phyloP scores from a whole-genome alignment of 2,888 invertebrate genomes.

The Tenthredo livida region DNA sequence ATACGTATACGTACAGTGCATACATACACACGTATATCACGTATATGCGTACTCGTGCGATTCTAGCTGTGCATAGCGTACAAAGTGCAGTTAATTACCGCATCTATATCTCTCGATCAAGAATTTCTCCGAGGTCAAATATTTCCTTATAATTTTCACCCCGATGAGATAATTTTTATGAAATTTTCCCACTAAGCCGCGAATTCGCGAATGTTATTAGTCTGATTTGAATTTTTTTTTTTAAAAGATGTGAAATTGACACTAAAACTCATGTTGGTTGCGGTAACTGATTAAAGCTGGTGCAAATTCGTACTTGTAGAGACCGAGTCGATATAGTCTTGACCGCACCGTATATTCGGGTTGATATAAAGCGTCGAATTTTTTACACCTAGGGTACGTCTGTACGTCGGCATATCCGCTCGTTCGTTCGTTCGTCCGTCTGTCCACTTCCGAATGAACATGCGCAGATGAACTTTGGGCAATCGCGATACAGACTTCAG shows the following conservation, averaged over 20 bases:
- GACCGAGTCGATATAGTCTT: not conserved
- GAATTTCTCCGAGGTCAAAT: conserved; percentile 22
- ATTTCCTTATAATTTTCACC: not conserved
- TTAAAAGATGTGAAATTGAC: not conserved
- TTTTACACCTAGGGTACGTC: not conserved
- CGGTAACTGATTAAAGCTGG: not conserved
- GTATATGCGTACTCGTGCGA: not conserved
- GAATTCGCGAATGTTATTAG: not conserved
- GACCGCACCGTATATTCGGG: not conserved
- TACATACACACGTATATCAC: not conserved
- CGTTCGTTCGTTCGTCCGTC: conserved; percentile 25
- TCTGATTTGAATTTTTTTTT: not conserved
- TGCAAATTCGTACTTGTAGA: not conserved
- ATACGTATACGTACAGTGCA: not conserved
- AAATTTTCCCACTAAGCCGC: not conserved
- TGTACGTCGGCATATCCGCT: conserved; percentile 19
- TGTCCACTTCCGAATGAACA: conserved; percentile 49
- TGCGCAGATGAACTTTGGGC: conserved; percentile 42
- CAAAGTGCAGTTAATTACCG: conserved; percentile 40
- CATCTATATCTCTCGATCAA: not conserved
- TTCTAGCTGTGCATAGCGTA: not conserved
- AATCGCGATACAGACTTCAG: conserved; percentile 50
- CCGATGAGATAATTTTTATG: not conserved
- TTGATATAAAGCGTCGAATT: conserved; percentile 10
- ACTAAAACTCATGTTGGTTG: not conserved